These are phyloP conservation scores for Plusia festucae DNA, from an alignment of 2,888 invertebrate genomes.

Conservation along the genomic window DNA sequence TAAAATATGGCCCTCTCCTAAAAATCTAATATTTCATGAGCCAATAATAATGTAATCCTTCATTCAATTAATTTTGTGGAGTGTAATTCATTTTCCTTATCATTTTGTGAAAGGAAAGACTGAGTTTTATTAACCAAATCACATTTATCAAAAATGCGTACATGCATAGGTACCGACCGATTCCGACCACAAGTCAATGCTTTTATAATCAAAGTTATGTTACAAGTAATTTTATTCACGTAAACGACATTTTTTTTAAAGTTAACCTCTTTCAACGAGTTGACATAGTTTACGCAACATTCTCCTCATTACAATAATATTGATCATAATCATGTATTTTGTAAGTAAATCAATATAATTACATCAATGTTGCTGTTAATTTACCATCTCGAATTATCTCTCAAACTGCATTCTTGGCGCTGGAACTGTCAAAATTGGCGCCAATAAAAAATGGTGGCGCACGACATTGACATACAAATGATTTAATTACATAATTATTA, in stretches of 20 bases:
- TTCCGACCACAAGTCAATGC: neutral
- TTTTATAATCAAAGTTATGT: neutral
- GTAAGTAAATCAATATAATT: slow-evolving; percentile 59
- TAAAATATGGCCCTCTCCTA: no score
- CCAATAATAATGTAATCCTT: no score
- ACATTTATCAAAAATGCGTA: no score
- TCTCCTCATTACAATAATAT: slow-evolving; percentile 37
- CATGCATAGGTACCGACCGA: no score
- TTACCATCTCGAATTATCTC: slow-evolving; percentile 54
- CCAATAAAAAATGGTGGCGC: slow-evolving; percentile 59
- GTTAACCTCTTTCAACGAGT: slow-evolving; percentile 24
- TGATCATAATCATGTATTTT: slow-evolving; percentile 34
- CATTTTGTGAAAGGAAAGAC: no score
- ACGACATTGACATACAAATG: slow-evolving; percentile 71
- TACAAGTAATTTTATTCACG: slow-evolving; percentile 22
- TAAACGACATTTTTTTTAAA: slow-evolving; percentile 2
- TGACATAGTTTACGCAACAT: slow-evolving; percentile 40
- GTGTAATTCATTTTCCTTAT: no score
- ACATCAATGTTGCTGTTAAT: slow-evolving; percentile 54
- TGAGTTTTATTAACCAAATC: no score
- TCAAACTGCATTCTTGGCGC: slow-evolving; percentile 59
- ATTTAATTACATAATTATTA: slow-evolving; percentile 62
- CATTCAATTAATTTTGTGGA: no score
- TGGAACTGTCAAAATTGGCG: slow-evolving; percentile 63
- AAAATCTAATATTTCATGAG: no score